Conservation (phyloP, 1,140 invertebrate species). For the Riptortus pedestris region DNA sequence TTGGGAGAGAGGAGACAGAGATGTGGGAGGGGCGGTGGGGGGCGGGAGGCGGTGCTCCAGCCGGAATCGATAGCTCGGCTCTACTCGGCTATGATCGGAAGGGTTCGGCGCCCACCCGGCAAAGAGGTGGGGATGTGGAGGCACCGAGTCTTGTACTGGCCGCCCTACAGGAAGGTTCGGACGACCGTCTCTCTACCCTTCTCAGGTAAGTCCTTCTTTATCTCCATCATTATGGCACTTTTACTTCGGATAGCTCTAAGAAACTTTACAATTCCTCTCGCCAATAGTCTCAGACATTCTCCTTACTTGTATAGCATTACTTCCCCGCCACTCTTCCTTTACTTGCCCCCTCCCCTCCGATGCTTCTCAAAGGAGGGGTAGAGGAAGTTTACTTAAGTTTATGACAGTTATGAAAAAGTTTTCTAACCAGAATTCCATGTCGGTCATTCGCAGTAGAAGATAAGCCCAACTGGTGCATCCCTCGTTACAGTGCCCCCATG, state of each 20-base stretch:
- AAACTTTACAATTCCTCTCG: not conserved
- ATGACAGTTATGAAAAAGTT: not conserved
- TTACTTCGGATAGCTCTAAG: too few species aligned
- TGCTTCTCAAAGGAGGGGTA: not conserved
- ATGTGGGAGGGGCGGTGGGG: not conserved
- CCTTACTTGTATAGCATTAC: not conserved
- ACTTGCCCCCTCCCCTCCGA: not conserved
- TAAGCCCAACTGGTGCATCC: too few species aligned
- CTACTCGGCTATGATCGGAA: not conserved
- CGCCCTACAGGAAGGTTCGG: not conserved
- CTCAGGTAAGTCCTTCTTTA: not conserved
- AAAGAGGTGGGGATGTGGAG: not conserved
- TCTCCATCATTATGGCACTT: not conserved
- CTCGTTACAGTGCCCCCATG: not conserved
- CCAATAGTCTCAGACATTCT: not conserved
- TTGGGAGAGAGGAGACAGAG: not conserved
- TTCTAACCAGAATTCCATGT: not conserved
- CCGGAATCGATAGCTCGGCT: not conserved
- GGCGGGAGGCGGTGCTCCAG: not conserved
- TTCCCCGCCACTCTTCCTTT: not conserved
- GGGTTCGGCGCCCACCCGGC: not conserved
- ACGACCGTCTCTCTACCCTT: not conserved
- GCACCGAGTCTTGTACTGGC: not conserved
- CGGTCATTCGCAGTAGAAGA: not conserved
- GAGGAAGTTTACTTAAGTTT: not conserved